Conservation (phyloP, 2,797 vertebrate genomes). For the Myotis planiceps region DNA sequence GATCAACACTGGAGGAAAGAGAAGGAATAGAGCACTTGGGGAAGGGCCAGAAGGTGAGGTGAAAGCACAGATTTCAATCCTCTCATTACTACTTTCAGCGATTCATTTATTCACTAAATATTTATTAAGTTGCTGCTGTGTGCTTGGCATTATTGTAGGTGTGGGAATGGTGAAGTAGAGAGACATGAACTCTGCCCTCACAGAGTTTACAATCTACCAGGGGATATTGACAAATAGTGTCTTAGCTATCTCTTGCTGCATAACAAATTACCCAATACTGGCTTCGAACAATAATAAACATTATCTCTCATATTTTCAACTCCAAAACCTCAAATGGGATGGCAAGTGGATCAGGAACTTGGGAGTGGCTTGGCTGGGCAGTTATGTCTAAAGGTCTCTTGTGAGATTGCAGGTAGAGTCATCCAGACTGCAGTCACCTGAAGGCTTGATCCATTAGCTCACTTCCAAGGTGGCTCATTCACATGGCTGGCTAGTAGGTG, state of each 20-base stretch:
- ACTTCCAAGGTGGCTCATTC: neutral
- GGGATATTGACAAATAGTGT: neutral
- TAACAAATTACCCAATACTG: neutral
- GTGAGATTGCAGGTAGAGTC: neutral
- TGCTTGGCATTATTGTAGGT: neutral
- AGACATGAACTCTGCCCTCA: neutral
- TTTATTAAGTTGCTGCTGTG: neutral
- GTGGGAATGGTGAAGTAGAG: neutral
- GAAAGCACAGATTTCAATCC: neutral
- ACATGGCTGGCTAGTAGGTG: neutral
- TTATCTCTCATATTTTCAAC: neutral
- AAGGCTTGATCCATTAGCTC: neutral
- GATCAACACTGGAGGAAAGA: neutral
- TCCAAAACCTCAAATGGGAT: neutral
- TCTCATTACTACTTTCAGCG: neutral
- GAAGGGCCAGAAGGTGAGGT: neutral
- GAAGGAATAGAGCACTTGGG: neutral
- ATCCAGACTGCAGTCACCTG: neutral
- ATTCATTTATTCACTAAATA: neutral
- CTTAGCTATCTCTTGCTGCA: neutral
- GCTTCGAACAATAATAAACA: neutral
- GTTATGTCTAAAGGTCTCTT: neutral
- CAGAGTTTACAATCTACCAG: neutral
- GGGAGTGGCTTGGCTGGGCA: neutral
- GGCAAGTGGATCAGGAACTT: neutral